phyloP scores from a whole-genome alignment of 2,113 vertebrate species.

The Sebastes schlegelii region DNA sequence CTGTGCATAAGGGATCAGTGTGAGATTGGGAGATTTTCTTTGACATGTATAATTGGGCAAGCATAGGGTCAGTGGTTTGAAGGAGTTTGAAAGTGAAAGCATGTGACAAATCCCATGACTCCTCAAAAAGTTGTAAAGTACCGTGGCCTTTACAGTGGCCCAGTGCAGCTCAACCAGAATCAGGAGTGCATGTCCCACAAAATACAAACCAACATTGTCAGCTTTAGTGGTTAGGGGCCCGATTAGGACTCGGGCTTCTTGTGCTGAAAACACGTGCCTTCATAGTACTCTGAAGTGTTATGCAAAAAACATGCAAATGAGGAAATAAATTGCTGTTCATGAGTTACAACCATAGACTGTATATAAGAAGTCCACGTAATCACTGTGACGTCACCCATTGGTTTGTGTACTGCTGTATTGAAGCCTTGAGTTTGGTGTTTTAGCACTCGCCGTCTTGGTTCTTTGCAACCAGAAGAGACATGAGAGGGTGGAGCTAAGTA shows the following conservation, averaged over 20 bases:
- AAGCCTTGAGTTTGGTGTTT: too few species aligned
- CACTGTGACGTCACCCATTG: too few species aligned
- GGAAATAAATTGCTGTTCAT: constrained; percentile 8
- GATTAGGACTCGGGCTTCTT: constrained; percentile 26
- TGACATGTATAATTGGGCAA: constrained; percentile 66
- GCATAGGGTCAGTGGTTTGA: constrained; percentile 62
- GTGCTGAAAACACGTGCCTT: constrained; percentile 22
- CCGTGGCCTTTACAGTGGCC: constrained; percentile 44
- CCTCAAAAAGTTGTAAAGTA: constrained; percentile 57
- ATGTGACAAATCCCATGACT: constrained; percentile 74
- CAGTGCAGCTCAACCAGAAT: constrained; percentile 47
- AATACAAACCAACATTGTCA: constrained; percentile 49
- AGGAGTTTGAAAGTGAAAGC: constrained; percentile 72
- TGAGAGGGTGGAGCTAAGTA: too few species aligned
- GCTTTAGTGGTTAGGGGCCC: constrained; percentile 50
- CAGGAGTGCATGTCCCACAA: constrained; percentile 42
- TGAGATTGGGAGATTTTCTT: constrained; percentile 61
- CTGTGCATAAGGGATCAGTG: constrained; percentile 40
- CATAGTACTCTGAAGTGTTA: constrained; percentile 16
- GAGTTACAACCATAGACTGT: background rate
- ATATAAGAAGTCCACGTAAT: too few species aligned
- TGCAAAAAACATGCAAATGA: constrained; percentile 17
- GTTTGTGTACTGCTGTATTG: too few species aligned
- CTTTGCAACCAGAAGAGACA: too few species aligned
- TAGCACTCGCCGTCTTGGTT: too few species aligned